These are phyloP conservation scores for Tetranychus truncatus DNA, from an alignment of 2,888 invertebrate species.

Conservation along the genomic window DNA sequence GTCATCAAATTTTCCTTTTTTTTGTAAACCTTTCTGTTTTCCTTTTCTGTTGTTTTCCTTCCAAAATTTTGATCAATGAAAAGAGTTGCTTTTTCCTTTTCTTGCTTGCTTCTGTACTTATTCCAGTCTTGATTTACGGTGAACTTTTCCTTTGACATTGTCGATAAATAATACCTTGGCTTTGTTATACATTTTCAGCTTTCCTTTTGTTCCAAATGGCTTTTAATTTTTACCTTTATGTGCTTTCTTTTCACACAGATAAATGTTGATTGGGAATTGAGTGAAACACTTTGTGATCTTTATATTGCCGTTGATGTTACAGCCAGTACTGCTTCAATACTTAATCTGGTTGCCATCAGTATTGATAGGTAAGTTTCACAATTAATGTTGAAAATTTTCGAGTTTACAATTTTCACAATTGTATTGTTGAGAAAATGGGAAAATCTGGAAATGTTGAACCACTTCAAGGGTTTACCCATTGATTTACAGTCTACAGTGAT, in stretches of 20 bases:
- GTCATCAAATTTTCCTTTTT: no score
- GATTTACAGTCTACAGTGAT: no score
- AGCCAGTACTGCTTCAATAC: constrained; percentile 90
- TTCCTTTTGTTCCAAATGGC: neutral
- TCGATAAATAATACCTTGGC: no score
- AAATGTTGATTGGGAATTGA: constrained; percentile 53
- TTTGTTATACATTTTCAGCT: neutral
- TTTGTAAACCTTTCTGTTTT: no score
- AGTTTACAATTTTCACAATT: neutral
- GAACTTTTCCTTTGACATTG: no score
- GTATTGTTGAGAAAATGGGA: neutral
- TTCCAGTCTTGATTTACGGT: no score
- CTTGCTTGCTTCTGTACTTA: no score
- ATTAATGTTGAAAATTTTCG: neutral
- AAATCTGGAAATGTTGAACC: neutral
- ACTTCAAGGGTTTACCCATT: no score
- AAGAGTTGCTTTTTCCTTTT: no score
- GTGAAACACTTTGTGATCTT: constrained; percentile 79
- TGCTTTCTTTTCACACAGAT: constrained; percentile 30
- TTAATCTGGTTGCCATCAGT: constrained; percentile 91
- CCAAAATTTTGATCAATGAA: no score
- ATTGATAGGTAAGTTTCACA: constrained; percentile 64
- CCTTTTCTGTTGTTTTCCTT: no score
- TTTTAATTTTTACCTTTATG: no score
- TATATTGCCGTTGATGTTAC: constrained; percentile 96